Conservation (phyloP, 2,888 invertebrate species). For the Zeuzera pyrina region DNA sequence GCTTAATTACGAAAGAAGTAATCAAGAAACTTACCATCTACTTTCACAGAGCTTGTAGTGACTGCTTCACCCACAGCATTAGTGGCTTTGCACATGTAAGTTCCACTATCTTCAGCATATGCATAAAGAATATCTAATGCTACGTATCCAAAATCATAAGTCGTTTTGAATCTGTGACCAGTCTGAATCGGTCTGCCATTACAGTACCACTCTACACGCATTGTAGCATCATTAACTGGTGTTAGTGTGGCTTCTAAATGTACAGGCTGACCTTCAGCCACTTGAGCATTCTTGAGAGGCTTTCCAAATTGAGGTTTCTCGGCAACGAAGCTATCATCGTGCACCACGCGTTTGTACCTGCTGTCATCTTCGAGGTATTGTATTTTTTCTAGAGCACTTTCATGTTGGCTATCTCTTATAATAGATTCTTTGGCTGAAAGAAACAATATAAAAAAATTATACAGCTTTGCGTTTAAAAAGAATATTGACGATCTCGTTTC, state of each 20-base stretch:
- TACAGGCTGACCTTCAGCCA: slow-evolving; percentile 89
- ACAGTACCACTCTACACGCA: slow-evolving; percentile 98
- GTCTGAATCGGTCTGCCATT: slow-evolving; percentile 94
- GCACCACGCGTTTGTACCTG: slow-evolving; percentile 79
- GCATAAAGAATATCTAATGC: slow-evolving; percentile 97
- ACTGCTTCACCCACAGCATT: slow-evolving; percentile 97
- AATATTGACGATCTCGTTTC: too few relatives aligned
- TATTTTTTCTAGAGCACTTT: slow-evolving; percentile 93
- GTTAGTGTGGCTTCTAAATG: slow-evolving; percentile 96
- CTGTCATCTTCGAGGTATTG: slow-evolving; percentile 92
- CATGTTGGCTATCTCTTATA: slow-evolving; percentile 92
- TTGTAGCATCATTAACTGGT: slow-evolving; percentile 98
- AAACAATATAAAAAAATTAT: background rate
- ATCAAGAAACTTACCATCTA: slow-evolving; percentile 77
- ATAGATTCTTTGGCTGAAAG: slow-evolving; percentile 84
- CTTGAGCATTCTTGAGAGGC: slow-evolving; percentile 88
- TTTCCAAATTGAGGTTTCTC: slow-evolving; percentile 93
- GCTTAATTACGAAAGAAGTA: background rate
- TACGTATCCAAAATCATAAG: slow-evolving; percentile 97
- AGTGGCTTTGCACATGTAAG: slow-evolving; percentile 96
- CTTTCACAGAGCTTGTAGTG: slow-evolving; percentile 91
- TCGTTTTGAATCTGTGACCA: slow-evolving; percentile 96
- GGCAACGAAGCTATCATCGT: slow-evolving; percentile 82
- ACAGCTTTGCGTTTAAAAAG: too few relatives aligned
- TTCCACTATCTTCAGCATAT: slow-evolving; percentile 96